Evolutionary conservation across 2,797 vertebrate genomes (phyloP).

Genomic region (Parotocinclus haroldoi): DNA sequence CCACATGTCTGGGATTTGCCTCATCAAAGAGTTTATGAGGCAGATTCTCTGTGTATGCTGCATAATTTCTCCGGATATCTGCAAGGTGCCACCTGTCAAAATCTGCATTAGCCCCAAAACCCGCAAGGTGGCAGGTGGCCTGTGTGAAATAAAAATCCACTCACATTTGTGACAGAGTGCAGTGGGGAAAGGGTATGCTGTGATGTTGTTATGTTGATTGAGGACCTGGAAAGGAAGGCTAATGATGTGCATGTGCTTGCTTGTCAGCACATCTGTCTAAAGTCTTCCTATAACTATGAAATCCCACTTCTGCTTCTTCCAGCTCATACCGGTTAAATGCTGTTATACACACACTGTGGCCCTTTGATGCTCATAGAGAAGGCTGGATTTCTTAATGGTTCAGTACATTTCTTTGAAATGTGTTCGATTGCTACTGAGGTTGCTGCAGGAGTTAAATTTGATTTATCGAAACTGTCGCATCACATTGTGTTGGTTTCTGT

Average conservation of each 20-base stretch:
- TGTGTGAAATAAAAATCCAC: conserved; percentile 36
- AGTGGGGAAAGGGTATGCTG: conserved; percentile 16
- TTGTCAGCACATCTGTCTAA: conserved; percentile 32
- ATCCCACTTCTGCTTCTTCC: conserved; percentile 1
- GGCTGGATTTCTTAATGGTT: neutral
- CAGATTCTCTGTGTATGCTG: conserved; percentile 33
- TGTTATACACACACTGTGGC: neutral
- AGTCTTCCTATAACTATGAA: conserved; percentile 3
- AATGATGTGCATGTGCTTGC: conserved; percentile 35
- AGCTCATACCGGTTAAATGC: conserved; percentile 5
- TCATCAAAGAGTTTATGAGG: conserved; percentile 41
- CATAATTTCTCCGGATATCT: conserved; percentile 47
- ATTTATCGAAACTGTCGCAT: too few species aligned
- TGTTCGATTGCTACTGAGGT: too few species aligned
- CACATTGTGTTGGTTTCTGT: too few species aligned
- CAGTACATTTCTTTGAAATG: too few species aligned
- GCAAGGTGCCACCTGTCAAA: conserved; percentile 47
- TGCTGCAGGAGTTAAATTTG: too few species aligned
- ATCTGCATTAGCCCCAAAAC: conserved; percentile 41
- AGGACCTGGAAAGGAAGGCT: conserved; percentile 30
- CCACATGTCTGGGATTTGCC: conserved; percentile 31
- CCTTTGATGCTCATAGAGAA: conserved; percentile 5
- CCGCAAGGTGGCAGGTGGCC: conserved; percentile 44
- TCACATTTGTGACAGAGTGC: conserved; percentile 17
- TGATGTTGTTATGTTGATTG: conserved; percentile 32